phyloP scores from a whole-genome alignment of 2,888 invertebrate genomes.

The Helobdella robusta region DNA sequence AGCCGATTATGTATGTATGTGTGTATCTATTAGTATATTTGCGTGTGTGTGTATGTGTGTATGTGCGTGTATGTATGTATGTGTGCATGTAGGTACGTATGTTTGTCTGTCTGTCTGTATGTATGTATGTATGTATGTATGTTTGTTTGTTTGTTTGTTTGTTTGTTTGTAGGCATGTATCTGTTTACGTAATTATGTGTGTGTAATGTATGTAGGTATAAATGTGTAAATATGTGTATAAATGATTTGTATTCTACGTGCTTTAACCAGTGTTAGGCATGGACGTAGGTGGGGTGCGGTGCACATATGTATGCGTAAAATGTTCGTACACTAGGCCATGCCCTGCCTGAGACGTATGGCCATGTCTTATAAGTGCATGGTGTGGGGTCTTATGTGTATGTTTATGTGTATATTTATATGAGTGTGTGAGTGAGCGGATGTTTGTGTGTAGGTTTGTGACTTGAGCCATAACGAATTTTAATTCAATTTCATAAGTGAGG shows the following conservation, averaged over 20 bases:
- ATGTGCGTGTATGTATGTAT: constrained; percentile 6
- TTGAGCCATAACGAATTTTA: no score
- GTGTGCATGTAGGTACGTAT: constrained; percentile 1
- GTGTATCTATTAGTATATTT: not conserved
- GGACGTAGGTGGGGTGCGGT: no score
- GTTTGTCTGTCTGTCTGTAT: constrained; percentile 6
- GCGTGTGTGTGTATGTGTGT: constrained; percentile 12
- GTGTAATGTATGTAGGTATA: constrained; percentile 4
- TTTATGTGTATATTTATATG: not conserved
- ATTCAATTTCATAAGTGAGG: no score
- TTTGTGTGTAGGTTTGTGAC: constrained; percentile 31
- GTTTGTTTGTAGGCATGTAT: constrained; percentile 6
- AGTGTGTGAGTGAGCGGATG: not conserved
- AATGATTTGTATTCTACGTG: no score
- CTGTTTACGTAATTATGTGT: not conserved
- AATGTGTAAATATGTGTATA: not conserved
- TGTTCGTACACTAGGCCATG: no score
- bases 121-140: constrained; percentile 6
- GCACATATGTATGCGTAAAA: no score
- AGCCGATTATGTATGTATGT: not conserved
- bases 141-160: constrained; percentile 12
- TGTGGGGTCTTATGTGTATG: constrained; percentile 2
- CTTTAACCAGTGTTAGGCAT: no score
- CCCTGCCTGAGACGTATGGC: no score
- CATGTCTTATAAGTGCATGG: no score